These are phyloP conservation scores for Nyctibius grandis DNA, from an alignment of 2,797 vertebrate species.

Conservation along the genomic window DNA sequence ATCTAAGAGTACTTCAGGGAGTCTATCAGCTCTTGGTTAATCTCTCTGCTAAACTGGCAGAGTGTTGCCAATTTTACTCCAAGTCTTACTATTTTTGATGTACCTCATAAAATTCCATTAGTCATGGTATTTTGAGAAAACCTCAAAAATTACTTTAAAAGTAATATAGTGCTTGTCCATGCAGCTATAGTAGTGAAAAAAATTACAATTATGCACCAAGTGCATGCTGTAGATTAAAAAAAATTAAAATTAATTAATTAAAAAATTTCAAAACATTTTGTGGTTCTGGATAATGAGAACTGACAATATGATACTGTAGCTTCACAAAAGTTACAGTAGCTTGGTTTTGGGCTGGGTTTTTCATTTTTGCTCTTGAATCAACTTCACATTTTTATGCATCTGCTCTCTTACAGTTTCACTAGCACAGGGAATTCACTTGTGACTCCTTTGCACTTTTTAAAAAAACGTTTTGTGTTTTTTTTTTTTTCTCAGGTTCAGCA, in stretches of 20 bases:
- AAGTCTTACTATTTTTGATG: neutral
- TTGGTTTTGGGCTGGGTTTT: neutral
- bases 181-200: neutral
- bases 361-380: neutral
- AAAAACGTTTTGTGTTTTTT: rapidly evolving
- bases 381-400: neutral
- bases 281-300: neutral
- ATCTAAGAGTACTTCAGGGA: neutral
- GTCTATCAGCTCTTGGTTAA: neutral
- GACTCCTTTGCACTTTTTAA: neutral
- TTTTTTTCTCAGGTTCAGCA: neutral
- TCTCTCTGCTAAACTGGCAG: neutral
- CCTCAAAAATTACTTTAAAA: neutral
- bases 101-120: neutral
- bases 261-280: neutral
- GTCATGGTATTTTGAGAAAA: neutral
- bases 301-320: neutral
- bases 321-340: neutral
- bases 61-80: neutral
- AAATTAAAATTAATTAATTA: neutral
- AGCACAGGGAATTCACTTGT: neutral
- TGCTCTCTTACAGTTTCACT: neutral
- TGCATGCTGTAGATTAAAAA: neutral
- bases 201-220: neutral
- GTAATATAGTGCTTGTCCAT: neutral